Evolutionary conservation across 2,797 vertebrate species (phyloP).

Genomic region (Bryconaethiops microstoma): DNA sequence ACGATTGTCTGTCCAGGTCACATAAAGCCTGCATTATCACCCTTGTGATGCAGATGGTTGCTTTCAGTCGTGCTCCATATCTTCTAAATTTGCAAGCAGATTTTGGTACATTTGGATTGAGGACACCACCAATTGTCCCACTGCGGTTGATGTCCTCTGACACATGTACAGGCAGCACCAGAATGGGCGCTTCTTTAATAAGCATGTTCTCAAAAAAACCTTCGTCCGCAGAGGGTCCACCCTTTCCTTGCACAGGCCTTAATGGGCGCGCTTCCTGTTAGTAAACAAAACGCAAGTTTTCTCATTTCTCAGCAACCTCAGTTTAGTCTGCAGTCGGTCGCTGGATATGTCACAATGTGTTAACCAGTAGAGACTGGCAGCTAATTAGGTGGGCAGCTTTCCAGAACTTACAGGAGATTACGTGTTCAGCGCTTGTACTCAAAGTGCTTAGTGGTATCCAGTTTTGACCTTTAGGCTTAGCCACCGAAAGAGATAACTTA

Average conservation of each 20-base stretch:
- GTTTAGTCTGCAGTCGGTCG: not conserved
- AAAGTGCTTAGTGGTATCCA: slow-evolving; percentile 12
- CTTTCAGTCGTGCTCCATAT: slow-evolving; percentile 45
- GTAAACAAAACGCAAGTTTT: not conserved
- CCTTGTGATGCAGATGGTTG: slow-evolving; percentile 40
- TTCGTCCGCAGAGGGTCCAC: not conserved
- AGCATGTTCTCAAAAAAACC: not conserved
- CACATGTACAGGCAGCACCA: slow-evolving; percentile 23
- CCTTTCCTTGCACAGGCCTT: not conserved
- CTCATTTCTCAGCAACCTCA: not conserved
- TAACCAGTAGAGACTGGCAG: slow-evolving; percentile 10
- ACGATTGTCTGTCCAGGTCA: not conserved
- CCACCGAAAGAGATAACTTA: slow-evolving; percentile 7
- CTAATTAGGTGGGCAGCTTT: slow-evolving; percentile 30
- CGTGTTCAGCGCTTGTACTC: slow-evolving; percentile 10
- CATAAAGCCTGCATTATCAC: slow-evolving; percentile 48
- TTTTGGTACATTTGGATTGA: slow-evolving; percentile 44
- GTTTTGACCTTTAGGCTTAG: slow-evolving; percentile 11
- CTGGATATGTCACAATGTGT: not conserved
- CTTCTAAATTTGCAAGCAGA: slow-evolving; percentile 42
- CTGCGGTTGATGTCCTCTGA: slow-evolving; percentile 19
- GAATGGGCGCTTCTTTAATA: slow-evolving; percentile 30
- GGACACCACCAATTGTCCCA: slow-evolving; percentile 39
- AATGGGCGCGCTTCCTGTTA: not conserved
- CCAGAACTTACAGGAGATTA: slow-evolving; percentile 32